phyloP scores from a whole-genome alignment of 35 echinoderm and acorn worm genomes.

The Amphiura filiformis region DNA sequence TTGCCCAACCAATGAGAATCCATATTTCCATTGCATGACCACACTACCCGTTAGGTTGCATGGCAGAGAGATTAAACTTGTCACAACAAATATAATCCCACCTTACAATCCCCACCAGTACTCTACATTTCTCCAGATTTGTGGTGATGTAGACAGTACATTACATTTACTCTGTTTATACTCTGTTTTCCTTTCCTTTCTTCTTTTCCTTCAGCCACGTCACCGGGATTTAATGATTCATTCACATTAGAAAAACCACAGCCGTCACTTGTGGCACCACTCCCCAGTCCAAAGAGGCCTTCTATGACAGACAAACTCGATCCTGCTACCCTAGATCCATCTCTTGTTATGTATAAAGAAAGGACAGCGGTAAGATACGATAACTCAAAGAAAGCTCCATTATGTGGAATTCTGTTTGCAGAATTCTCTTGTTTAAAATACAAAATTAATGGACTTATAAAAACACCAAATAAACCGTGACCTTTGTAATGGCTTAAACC shows the following conservation, averaged over 20 bases:
- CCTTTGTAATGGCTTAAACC: neutral
- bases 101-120: too few relatives aligned
- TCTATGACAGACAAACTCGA: constrained; percentile 78
- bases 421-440: neutral
- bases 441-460: too few relatives aligned
- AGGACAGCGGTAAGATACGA: constrained; percentile 51
- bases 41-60: too few relatives aligned
- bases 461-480: neutral
- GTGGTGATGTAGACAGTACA: too few relatives aligned
- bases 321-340: constrained; percentile 71
- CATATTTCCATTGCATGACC: too few relatives aligned
- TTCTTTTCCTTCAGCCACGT: constrained; percentile 24
- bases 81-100: too few relatives aligned
- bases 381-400: too few relatives aligned
- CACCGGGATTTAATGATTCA: constrained; percentile 53
- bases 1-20: too few relatives aligned
- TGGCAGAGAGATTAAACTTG: too few relatives aligned
- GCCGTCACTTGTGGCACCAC: constrained; percentile 32
- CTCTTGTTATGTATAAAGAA: constrained; percentile 80
- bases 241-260: constrained; percentile 81
- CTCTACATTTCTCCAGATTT: too few relatives aligned
- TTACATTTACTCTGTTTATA: too few relatives aligned
- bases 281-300: constrained; percentile 64
- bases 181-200: too few relatives aligned
- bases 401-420: neutral